A percentile compares a stretch with the other conserved stretches of the same genome.
phyloP scores from a whole-genome alignment of 1,140 invertebrate genomes.

The Cydia splendana region DNA sequence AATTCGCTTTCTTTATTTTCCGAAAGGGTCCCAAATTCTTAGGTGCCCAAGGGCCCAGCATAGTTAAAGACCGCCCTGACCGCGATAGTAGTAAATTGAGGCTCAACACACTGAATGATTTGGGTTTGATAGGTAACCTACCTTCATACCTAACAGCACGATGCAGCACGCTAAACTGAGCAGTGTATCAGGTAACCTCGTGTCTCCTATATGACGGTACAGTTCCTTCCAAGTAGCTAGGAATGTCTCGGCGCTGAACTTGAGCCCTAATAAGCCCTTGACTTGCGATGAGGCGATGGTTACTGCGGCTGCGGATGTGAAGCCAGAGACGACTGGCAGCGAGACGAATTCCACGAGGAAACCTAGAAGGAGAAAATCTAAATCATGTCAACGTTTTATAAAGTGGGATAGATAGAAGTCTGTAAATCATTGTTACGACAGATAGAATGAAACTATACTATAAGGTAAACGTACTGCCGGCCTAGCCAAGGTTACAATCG shows the following conservation, averaged over 20 bases:
- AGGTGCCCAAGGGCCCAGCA: too few species aligned
- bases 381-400: constrained; percentile 29
- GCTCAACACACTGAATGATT: too few species aligned
- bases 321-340: constrained; percentile 90
- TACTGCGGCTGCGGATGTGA: constrained; percentile 92
- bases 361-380: constrained; percentile 78
- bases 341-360: constrained; percentile 94
- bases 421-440: too few species aligned
- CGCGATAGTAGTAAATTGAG: too few species aligned
- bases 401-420: too few species aligned
- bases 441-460: too few species aligned
- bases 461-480: too few species aligned
- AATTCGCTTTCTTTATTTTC: too few species aligned
- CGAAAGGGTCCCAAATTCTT: too few species aligned
- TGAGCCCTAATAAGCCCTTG: constrained; percentile 86
- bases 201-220: constrained; percentile 77
- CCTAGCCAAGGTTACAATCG: too few species aligned
- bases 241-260: constrained; percentile 82
- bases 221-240: constrained; percentile 81
- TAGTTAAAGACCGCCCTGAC: too few species aligned
- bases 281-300: constrained; percentile 92
- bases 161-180: constrained; percentile 84
- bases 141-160: constrained; percentile 82
- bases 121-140: constrained; percentile 57
- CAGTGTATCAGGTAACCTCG: constrained; percentile 81